Evolutionary conservation across 2,797 vertebrate genomes (phyloP), one percentile per base, ranked within the genome.

Genomic region (Lates japonicus): DNA sequence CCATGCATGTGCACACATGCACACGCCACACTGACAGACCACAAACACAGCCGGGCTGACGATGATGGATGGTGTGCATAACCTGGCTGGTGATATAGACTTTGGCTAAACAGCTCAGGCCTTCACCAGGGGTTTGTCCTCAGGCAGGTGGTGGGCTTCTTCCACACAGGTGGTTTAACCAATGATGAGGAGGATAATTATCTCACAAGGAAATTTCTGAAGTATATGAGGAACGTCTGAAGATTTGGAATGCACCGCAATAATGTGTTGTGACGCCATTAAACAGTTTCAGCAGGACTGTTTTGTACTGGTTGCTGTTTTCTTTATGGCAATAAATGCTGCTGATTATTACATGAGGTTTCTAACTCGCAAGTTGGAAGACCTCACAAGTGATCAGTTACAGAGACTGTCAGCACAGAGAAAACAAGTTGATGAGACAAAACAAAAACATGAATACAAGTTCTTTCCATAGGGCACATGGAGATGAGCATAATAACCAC

Each of bases 41-140:
- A 89, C 94, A 94, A 93, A 92, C 90, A 91, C 89, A 87, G 88
- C 72, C 75, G 48, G 89, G 82, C 85, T 94, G 93, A 94, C 79
- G 89, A 94, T 94, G 94, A 95, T 93, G 93, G 93, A 94, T 95
- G 93, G 90, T 87, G 90, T 91, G 89, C 87, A 79, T 88, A 93
- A 90, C 92, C 90, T 89, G 89, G 90, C 89, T 89, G 90, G 90
- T 88, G 89, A 90, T 93, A 90, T 86, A 92, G 90, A 92, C 91
- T 93, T 91, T 92, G 91, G 90, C 90, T 92, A 92, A 93, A 94
- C 88, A 89, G 90, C 91, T 86, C 87, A 73, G 89, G 85, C 91
- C 92, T 89, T 87, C 90, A 90, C 89, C 78, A 14, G 90, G 87
- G 92, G 87, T 80, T 90, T 89, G 85, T 93, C 87, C 88, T 88